These are phyloP conservation scores for Molossus molossus DNA, from an alignment of 2,797 vertebrate species.

Conservation along the genomic window DNA sequence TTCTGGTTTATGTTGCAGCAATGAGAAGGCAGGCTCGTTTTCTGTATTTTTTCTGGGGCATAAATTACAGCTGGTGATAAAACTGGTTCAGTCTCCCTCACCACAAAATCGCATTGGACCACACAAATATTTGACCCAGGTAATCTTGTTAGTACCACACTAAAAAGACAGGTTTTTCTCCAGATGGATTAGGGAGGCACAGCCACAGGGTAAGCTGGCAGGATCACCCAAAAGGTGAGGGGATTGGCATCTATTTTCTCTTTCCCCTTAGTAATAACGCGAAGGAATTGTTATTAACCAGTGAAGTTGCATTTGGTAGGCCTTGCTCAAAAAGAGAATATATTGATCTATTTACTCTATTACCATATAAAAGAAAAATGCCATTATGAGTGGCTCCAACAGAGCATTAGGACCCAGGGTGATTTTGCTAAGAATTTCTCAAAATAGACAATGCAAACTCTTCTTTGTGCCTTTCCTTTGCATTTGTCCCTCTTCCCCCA, in stretches of 20 bases:
- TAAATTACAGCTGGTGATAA: constrained; percentile 76
- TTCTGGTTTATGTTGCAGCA: constrained; percentile 64
- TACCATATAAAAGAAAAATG: background rate
- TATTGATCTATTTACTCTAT: background rate
- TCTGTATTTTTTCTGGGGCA: constrained; percentile 57
- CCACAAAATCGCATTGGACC: constrained; percentile 67
- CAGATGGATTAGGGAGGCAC: background rate
- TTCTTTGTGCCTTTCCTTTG: background rate
- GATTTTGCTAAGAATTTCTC: background rate
- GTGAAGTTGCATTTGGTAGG: background rate
- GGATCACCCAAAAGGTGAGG: background rate
- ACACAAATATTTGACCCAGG: constrained; percentile 53
- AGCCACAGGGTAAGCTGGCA: background rate
- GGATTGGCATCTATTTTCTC: background rate
- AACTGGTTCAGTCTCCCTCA: constrained; percentile 33
- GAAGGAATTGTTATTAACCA: background rate
- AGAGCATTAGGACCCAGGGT: background rate
- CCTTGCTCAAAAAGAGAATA: background rate
- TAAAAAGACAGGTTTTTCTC: background rate
- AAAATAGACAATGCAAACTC: background rate
- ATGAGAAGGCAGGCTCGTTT: constrained; percentile 46
- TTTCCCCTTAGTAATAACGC: background rate
- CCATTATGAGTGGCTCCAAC: background rate
- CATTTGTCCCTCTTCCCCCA: background rate
- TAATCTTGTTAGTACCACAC: background rate